Conservation (phyloP, 2,888 invertebrate genomes). For the Microchrysa polita region DNA sequence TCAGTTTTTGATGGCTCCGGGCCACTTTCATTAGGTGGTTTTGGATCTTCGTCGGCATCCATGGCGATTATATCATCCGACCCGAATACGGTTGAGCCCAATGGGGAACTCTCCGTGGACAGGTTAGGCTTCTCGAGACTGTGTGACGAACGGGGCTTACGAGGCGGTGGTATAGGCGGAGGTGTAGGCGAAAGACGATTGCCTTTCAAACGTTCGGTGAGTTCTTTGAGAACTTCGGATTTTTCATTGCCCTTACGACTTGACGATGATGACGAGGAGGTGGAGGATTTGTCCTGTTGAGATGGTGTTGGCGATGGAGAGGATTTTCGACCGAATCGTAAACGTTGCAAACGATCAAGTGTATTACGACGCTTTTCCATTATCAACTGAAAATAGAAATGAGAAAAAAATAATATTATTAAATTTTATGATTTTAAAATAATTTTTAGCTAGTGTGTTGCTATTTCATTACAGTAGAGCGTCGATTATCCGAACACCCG, state of each 20-base stretch:
- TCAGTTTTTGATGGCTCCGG: neutral
- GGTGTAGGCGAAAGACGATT: conserved; percentile 67
- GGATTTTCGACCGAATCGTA: conserved; percentile 72
- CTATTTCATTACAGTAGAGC: too few relatives aligned
- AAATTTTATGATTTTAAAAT: too few relatives aligned
- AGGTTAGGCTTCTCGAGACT: conserved; percentile 61
- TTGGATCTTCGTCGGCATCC: conserved; percentile 55
- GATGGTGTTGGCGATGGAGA: conserved; percentile 54
- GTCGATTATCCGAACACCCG: too few relatives aligned
- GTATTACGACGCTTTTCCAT: conserved; percentile 69
- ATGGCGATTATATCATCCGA: conserved; percentile 56
- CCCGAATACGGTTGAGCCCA: conserved; percentile 47
- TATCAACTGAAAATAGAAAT: conserved; percentile 54
- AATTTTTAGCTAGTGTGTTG: too few relatives aligned
- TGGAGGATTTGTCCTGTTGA: conserved; percentile 39
- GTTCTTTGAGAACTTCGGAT: conserved; percentile 76
- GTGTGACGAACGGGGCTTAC: conserved; percentile 66
- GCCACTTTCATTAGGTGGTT: conserved; percentile 39
- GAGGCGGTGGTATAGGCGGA: conserved; percentile 69
- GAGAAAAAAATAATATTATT: neutral
- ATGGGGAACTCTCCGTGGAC: conserved; percentile 11
- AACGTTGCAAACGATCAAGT: conserved; percentile 84
- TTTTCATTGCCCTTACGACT: conserved; percentile 68
- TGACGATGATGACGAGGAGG: conserved; percentile 47
- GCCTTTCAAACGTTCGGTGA: conserved; percentile 81